These are phyloP conservation scores for Petrolisthes manimaculis DNA, from an alignment of 2,888 invertebrate genomes.

Conservation along the genomic window DNA sequence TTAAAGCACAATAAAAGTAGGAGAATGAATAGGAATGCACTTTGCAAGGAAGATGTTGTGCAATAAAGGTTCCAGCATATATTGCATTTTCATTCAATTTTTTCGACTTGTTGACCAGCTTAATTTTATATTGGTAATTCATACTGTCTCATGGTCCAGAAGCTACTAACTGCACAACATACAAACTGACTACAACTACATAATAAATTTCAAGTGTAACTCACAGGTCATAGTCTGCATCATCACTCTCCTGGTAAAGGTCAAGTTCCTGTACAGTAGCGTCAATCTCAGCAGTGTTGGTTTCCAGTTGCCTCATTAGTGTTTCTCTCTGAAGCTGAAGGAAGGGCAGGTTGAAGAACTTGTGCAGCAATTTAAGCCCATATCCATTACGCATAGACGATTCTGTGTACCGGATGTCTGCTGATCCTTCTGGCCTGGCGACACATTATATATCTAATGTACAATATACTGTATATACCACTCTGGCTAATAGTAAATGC, in stretches of 20 bases:
- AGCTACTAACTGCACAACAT: no score
- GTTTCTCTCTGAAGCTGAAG: constrained; percentile 89
- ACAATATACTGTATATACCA: background rate
- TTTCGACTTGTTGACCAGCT: background rate
- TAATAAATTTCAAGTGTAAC: background rate
- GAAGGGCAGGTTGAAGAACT: constrained; percentile 95
- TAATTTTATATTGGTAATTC: background rate
- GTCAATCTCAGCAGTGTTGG: constrained; percentile 84
- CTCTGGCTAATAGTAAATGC: no score
- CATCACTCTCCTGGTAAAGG: constrained; percentile 65
- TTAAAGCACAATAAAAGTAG: no score
- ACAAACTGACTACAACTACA: no score
- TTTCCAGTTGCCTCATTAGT: constrained; percentile 84
- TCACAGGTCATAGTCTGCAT: constrained; percentile 66
- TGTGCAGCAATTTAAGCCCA: constrained; percentile 90
- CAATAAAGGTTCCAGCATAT: no score
- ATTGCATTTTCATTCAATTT: background rate
- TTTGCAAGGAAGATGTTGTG: no score
- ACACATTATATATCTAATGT: background rate
- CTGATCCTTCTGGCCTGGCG: constrained; percentile 67
- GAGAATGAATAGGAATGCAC: no score
- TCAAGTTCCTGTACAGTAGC: constrained; percentile 73
- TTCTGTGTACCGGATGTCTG: constrained; percentile 87
- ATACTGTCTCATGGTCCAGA: background rate
- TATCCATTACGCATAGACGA: constrained; percentile 96